Evolutionary conservation across 2,888 invertebrate species (phyloP).

Genomic region (Sphaerophoria taeniata): DNA sequence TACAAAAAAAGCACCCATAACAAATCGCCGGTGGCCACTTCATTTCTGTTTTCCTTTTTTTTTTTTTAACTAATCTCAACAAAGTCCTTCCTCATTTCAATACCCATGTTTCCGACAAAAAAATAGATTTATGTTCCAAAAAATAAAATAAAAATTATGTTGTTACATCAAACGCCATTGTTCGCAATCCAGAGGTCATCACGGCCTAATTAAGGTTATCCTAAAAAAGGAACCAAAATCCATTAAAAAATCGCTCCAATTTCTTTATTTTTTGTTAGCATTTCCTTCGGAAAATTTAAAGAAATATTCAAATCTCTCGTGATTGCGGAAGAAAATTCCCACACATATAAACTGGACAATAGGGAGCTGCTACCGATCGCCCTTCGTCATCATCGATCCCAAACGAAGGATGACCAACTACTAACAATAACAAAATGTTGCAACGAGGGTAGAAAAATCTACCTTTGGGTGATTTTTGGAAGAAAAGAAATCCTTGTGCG

Average conservation of each 20-base stretch:
- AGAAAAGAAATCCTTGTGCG: constrained; percentile 60
- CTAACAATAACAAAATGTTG: constrained; percentile 23
- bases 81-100: constrained; percentile 51
- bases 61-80: constrained; percentile 2
- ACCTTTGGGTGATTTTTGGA: neutral
- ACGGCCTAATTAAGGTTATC: constrained; percentile 72
- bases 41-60: constrained; percentile 24
- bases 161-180: constrained; percentile 63
- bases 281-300: constrained; percentile 15
- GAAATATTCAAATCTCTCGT: constrained; percentile 55
- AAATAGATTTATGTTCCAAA: neutral
- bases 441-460: constrained; percentile 33
- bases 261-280: constrained; percentile 23
- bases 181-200: constrained; percentile 57
- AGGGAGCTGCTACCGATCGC: constrained; percentile 59
- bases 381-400: constrained; percentile 37
- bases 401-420: constrained; percentile 68
- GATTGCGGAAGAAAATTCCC: constrained; percentile 55
- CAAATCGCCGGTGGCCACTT: constrained; percentile 70
- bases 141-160: constrained; percentile 65
- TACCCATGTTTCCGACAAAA: constrained; percentile 36
- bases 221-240: constrained; percentile 39
- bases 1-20: constrained; percentile 37
- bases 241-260: constrained; percentile 68
- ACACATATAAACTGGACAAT: constrained; percentile 69